Conservation (phyloP, 2,113 vertebrate genomes). For the Heptranchias perlo region DNA sequence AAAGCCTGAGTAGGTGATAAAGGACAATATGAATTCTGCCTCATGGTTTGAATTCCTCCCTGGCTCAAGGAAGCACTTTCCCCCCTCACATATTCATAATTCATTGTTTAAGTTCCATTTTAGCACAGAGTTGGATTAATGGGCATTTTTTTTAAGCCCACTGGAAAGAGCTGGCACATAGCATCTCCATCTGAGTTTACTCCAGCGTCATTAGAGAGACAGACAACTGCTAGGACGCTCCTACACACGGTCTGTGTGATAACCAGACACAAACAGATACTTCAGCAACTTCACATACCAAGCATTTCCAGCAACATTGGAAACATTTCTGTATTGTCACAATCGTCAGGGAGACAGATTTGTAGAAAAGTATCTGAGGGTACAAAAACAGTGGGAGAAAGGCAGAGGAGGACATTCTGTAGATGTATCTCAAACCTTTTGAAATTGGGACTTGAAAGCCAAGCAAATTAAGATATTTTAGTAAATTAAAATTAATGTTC, state of each 20-base stretch:
- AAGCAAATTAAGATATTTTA: conserved; percentile 7
- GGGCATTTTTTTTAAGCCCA: background rate
- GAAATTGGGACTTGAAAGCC: background rate
- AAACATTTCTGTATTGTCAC: background rate
- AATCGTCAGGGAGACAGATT: background rate
- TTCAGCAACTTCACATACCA: background rate
- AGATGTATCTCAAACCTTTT: too few species aligned
- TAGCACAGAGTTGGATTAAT: too few species aligned
- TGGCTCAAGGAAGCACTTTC: too few species aligned
- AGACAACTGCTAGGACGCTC: background rate
- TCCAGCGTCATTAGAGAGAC: background rate
- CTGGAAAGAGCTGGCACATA: too few species aligned
- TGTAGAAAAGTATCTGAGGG: background rate
- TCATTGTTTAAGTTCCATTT: background rate
- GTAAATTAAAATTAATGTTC: conserved; percentile 14
- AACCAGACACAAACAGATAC: background rate
- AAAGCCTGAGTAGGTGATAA: too few species aligned
- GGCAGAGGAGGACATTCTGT: too few species aligned
- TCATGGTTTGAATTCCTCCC: too few species aligned
- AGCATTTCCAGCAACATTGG: too few species aligned
- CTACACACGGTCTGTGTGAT: background rate
- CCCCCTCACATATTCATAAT: background rate
- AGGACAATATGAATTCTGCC: too few species aligned
- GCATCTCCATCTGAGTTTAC: background rate
- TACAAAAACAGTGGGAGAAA: background rate